Evolutionary conservation across 2,888 invertebrate genomes (phyloP).

Genomic region (Pammene fasciana): DNA sequence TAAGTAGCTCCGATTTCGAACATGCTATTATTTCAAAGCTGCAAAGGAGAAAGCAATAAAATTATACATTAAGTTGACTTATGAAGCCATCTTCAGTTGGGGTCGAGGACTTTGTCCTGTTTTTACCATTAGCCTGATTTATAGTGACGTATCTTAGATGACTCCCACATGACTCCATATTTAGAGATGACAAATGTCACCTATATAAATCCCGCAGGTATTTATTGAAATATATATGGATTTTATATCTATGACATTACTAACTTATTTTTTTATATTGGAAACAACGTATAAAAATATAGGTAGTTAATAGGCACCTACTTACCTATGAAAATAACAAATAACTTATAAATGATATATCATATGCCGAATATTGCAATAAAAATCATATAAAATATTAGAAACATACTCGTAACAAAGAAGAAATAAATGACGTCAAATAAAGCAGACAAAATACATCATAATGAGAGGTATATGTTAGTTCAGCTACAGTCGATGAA

Average conservation of each 20-base stretch:
- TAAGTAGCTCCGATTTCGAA: constrained; percentile 41
- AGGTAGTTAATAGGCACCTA: too few relatives aligned
- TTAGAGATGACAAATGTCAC: constrained; percentile 12
- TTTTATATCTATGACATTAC: too few relatives aligned
- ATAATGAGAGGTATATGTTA: constrained; percentile 31
- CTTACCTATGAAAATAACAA: too few relatives aligned
- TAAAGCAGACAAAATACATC: constrained; percentile 29
- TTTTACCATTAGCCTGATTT: constrained; percentile 46
- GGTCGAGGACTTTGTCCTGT: constrained; percentile 47
- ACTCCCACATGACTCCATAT: background rate
- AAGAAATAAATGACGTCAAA: constrained; percentile 18
- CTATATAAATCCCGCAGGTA: background rate
- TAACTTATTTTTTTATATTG: too few relatives aligned
- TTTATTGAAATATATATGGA: too few relatives aligned
- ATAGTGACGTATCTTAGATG: constrained; percentile 39
- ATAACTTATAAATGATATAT: too few relatives aligned
- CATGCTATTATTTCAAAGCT: constrained; percentile 52
- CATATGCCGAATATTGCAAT: too few relatives aligned
- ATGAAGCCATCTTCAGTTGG: constrained; percentile 50
- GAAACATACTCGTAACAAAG: background rate
- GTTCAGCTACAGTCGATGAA: constrained; percentile 45
- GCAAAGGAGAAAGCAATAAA: constrained; percentile 50
- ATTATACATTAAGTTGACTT: constrained; percentile 56
- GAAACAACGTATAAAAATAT: too few relatives aligned
- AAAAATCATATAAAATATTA: background rate